These are phyloP conservation scores for Ornithoptera priamus DNA, from an alignment of 2,888 invertebrate species.

Conservation along the genomic window DNA sequence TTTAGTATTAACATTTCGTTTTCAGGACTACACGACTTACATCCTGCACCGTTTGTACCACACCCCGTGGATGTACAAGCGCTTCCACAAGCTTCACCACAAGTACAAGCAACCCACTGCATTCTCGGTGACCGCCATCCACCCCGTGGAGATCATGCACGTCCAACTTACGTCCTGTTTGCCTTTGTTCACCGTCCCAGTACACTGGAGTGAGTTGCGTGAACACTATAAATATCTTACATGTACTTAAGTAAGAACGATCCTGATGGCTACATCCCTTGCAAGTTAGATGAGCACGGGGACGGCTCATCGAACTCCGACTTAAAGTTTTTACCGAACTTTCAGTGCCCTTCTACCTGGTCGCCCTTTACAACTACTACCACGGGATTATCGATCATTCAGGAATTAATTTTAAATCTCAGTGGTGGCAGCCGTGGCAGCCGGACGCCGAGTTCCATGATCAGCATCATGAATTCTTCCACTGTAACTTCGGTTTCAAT, in stretches of 20 bases:
- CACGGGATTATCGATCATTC: constrained; percentile 89
- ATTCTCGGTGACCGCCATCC: constrained; percentile 87
- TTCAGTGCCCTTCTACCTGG: constrained; percentile 62
- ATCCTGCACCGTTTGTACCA: constrained; percentile 84
- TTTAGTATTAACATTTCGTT: constrained; percentile 13
- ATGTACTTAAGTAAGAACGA: no score
- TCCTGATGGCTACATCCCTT: no score
- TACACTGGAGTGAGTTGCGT: constrained; percentile 83
- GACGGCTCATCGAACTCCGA: no score
- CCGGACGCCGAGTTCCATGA: constrained; percentile 88
- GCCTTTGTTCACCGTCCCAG: constrained; percentile 82
- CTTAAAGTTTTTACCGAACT: constrained; percentile 28
- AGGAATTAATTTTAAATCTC: constrained; percentile 85
- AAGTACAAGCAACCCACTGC: constrained; percentile 88
- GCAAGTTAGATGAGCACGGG: no score
- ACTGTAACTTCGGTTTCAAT: constrained; percentile 88
- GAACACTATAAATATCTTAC: no score
- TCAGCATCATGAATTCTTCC: constrained; percentile 88
- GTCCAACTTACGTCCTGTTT: constrained; percentile 81
- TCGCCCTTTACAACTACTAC: constrained; percentile 79
- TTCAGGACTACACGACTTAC: constrained; percentile 83
- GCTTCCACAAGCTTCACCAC: constrained; percentile 87
- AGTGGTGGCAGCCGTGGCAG: constrained; percentile 89
- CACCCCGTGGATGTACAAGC: constrained; percentile 83
- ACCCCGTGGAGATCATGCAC: constrained; percentile 84